Base-by-base conservation (phyloP, 2,113 vertebrate species). In the Salvelinus sp. region DNA sequence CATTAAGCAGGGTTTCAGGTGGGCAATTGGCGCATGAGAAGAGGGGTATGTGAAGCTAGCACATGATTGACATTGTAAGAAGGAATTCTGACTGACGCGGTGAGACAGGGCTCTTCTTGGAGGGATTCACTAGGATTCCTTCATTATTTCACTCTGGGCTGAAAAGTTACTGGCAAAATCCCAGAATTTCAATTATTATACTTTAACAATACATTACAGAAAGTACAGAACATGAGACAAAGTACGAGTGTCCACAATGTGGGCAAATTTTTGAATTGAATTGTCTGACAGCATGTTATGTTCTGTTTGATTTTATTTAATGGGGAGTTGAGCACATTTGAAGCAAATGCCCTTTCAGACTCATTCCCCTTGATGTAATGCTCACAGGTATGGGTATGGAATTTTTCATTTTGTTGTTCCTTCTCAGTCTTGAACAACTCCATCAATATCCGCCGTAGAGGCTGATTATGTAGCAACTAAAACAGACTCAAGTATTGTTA, bases 11-110 rank as follows among this genome's bases (percentile, higher is more conserved):
- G 80, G 85, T 81, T 89, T 91, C 79, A 83, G 79, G 80, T 83
- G 75, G 75, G 75, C 75, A 75, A 18, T 27, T 50, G 62, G 47
- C 38, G 18, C 76, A 74, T 38, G 78, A 75, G 84, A 72, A 73
- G 71, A 82, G 78, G 74, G 75, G 69, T 86, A n/a, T n/a, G n/a
- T n/a, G n/a, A n/a, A n/a, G n/a, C n/a, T n/a, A 80, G 80, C 66
- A 63, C 76, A 88, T 88, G 89, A 91, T 83, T 90, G 90, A 88
- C 88, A 85, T 77, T 47, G n/a, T n/a, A n/a, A n/a, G n/a, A n/a
- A n/a, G n/a, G 72, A 74, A 75, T 72, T 82, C 73, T 77, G 75
- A 38, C 72, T 80, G 38, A 67, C 68, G 78, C 68, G 25, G 65
- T 74, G 76, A 69, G 75, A 79, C n/a, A 16, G 20, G 30, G 16